A percentile compares a stretch with the other conserved stretches of the same genome.
Conservation (phyloP, 1,140 invertebrate species). For the Pogonomyrmex barbatus region DNA sequence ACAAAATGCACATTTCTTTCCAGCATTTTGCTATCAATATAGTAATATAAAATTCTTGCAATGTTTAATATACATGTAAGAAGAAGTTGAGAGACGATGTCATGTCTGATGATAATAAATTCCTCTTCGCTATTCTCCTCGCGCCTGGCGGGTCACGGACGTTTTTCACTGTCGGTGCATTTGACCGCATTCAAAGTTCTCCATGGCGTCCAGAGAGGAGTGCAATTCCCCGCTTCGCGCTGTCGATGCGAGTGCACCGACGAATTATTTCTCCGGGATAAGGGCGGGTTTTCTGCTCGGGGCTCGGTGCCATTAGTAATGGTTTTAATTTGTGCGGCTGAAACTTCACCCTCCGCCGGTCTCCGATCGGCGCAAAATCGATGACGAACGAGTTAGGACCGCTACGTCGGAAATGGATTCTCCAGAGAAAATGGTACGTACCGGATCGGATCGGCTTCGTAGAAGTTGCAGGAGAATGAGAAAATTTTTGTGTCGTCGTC, state of each 20-base stretch:
- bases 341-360: conserved; percentile 44
- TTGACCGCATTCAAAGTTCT: conserved; percentile 52
- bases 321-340: conserved; percentile 68
- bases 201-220: conserved; percentile 31
- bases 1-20: not conserved
- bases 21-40: not conserved
- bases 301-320: conserved; percentile 64
- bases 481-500: conserved; percentile 6
- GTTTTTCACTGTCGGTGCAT: conserved; percentile 54
- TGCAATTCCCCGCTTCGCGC: conserved; percentile 34
- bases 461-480: conserved; percentile 24
- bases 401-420: conserved; percentile 50
- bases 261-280: conserved; percentile 56
- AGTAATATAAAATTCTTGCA: conserved; percentile 2
- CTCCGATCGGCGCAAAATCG: conserved; percentile 63
- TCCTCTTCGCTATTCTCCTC: conserved; percentile 36
- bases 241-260: conserved; percentile 58
- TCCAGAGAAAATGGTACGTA: conserved; percentile 30
- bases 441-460: not conserved
- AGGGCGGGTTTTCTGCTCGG: not conserved
- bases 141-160: conserved; percentile 12
- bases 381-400: conserved; percentile 57
- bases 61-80: not conserved
- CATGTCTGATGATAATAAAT: conserved; percentile 56
- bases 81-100: conserved; percentile 8